Conservation (phyloP, 2,113 vertebrate genomes). For the Rhinoptilus africanus region DNA sequence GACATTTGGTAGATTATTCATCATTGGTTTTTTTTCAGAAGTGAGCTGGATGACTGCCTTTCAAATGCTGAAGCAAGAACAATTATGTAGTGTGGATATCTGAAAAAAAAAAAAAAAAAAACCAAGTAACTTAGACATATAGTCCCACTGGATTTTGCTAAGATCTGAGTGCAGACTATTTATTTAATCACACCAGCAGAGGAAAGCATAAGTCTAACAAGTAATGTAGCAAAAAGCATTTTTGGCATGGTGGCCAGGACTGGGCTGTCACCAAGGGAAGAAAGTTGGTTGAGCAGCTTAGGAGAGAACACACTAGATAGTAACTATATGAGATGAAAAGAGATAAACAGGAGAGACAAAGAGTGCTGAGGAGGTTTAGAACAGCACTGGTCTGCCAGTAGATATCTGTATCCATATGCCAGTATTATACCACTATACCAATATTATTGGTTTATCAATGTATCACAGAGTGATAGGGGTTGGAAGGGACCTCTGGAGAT, state of each 20-base stretch:
- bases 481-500: too few relatives aligned
- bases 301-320: neutral
- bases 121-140: neutral
- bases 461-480: neutral
- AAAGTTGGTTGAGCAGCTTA: neutral
- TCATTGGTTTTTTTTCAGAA: conserved; percentile 26
- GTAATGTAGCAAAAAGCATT: neutral
- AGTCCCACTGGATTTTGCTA: neutral
- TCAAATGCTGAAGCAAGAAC: neutral
- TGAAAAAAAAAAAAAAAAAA: neutral
- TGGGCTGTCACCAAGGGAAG: neutral
- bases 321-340: neutral
- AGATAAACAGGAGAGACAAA: neutral
- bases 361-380: neutral
- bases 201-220: neutral
- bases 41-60: neutral
- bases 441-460: neutral
- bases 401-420: neutral
- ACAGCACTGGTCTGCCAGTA: neutral
- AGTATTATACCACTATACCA: neutral
- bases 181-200: neutral
- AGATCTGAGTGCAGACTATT: neutral
- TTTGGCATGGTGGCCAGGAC: neutral
- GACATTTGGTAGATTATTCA: conserved; percentile 26
- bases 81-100: neutral